Evolutionary conservation across 2,113 vertebrate genomes (phyloP), one percentile per base, ranked within the genome.

Genomic region (Sciurus niger): DNA sequence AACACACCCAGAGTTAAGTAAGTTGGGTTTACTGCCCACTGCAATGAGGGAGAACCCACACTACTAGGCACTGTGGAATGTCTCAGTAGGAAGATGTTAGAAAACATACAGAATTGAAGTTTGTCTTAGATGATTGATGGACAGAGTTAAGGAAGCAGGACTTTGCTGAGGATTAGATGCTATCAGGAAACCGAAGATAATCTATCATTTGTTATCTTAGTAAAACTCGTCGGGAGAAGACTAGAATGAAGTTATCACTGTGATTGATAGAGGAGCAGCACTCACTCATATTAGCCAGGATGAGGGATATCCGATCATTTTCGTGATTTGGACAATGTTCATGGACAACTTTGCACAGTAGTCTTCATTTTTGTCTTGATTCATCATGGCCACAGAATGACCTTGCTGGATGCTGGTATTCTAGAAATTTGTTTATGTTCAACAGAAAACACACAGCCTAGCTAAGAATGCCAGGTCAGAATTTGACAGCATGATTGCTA

Each of bases 151-250:
- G 76, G 30, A 68, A 89, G n/a, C 30, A 76, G 24, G 43, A 3
- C 14, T 92, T 65, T 86, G 28, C 73, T 92, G 7, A 40, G 17
- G 24, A 20, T 51, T 51, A 24, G 58, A 17, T 60, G 37, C 28
- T 79, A n/a, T 65, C 70, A 96, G 72, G 83, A 84, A 90, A 37
- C 55, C 60, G 32, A 34, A 80, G 9, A 14, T 95, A 73, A 72
- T 92, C 68, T 78, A 60, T 37, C 16, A 48, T 22, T 60, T 11
- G 20, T 8, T 65, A 18, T 58, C 70, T 70, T 60, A 55, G 51
- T 37, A 90, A 93, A 90, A 58, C 68, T 85, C 22, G 77, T 48
- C n/a, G 80, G 51, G 24, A n/a, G 17, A 74, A 93, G 58, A 89
- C 2, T 28, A 85, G 14, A 70, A 24, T 10, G 12, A 72, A 17